phyloP scores from a whole-genome alignment of 2,888 invertebrate genomes.

The Petrolisthes cinctipes region DNA sequence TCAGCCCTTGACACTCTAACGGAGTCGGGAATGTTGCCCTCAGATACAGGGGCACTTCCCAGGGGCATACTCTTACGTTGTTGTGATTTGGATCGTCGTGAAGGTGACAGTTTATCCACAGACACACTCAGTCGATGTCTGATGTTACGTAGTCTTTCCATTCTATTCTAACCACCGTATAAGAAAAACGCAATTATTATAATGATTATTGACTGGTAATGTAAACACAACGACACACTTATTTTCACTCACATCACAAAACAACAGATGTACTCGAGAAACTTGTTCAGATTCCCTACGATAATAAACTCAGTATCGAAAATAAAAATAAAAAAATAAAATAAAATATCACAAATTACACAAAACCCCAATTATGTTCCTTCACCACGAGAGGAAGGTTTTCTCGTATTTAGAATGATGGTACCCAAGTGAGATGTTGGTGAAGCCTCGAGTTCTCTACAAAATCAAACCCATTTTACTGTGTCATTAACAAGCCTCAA shows the following conservation, averaged over 20 bases:
- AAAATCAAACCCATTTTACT: not conserved
- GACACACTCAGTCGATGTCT: constrained; percentile 62
- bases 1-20: constrained; percentile 33
- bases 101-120: constrained; percentile 61
- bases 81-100: constrained; percentile 48
- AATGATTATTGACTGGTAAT: not conserved
- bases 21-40: constrained; percentile 39
- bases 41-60: constrained; percentile 29
- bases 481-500: not conserved
- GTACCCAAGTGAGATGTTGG: not conserved
- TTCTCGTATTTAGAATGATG: not conserved
- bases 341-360: not conserved
- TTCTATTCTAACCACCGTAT: not conserved
- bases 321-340: not conserved
- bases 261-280: not conserved
- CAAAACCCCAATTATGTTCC: not conserved
- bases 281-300: not conserved
- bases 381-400: not conserved
- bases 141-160: constrained; percentile 60
- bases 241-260: not conserved
- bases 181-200: not conserved
- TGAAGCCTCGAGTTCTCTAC: not conserved
- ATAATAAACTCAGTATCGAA: not conserved
- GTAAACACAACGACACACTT: not conserved
- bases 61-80: constrained; percentile 44